Conservation (phyloP, 2,888 invertebrate species). For the Yponomeuta malinellus region DNA sequence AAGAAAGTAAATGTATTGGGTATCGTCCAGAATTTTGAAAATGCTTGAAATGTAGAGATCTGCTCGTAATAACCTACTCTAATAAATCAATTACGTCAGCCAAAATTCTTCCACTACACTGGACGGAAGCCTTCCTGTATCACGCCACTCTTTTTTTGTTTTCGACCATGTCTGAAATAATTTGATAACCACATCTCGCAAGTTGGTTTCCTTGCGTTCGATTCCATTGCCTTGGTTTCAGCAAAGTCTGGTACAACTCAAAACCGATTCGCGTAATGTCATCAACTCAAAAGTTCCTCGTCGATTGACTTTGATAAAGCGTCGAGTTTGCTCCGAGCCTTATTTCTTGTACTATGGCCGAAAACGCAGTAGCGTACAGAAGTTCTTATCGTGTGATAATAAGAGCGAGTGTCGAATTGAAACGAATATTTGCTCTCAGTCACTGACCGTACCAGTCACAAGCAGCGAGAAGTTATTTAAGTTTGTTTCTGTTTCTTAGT, state of each 20-base stretch:
- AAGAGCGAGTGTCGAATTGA: not conserved
- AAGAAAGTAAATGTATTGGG: too few species aligned
- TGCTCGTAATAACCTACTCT: too few species aligned
- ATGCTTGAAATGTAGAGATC: too few species aligned
- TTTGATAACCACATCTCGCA: too few species aligned
- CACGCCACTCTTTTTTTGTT: too few species aligned
- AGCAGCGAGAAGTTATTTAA: not conserved
- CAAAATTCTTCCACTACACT: too few species aligned
- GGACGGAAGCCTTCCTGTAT: too few species aligned
- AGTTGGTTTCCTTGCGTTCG: not conserved
- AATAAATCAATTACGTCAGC: too few species aligned
- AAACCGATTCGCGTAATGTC: slow-evolving; percentile 2
- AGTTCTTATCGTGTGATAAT: not conserved
- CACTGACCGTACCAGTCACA: not conserved
- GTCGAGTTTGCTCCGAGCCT: slow-evolving; percentile 11
- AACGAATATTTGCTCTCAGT: not conserved
- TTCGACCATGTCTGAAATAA: too few species aligned
- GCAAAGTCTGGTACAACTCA: not conserved
- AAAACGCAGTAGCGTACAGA: not conserved
- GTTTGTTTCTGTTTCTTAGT: not conserved
- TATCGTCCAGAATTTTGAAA: too few species aligned
- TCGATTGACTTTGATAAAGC: slow-evolving; percentile 16
- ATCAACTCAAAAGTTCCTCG: slow-evolving; percentile 16
- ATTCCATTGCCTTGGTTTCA: not conserved
- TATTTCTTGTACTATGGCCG: slow-evolving; percentile 6